Conservation (phyloP, 2,888 invertebrate species). For the Orgyia antiqua region DNA sequence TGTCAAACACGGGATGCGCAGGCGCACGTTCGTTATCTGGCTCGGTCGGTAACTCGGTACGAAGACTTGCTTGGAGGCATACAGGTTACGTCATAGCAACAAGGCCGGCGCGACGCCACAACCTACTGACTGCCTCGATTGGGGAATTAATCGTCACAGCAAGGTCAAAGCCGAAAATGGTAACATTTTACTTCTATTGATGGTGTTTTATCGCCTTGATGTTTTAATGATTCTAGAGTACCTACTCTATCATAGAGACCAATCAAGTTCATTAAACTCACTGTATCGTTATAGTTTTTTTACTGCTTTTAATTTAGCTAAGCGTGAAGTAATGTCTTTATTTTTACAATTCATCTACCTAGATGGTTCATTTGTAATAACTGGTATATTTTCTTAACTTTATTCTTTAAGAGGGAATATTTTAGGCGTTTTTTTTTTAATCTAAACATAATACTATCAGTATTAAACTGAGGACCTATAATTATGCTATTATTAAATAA, state of each 20-base stretch:
- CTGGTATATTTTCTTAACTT: no score
- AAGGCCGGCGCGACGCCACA: constrained; percentile 42
- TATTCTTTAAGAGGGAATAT: no score
- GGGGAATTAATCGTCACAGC: constrained; percentile 46
- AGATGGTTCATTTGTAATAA: no score
- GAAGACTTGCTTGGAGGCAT: constrained; percentile 49
- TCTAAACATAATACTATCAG: no score
- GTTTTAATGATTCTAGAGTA: constrained; percentile 8
- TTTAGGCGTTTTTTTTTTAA: no score
- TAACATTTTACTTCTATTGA: constrained; percentile 28
- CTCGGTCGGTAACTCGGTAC: constrained; percentile 41
- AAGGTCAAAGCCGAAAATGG: constrained; percentile 42
- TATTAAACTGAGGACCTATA: no score
- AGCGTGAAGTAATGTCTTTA: no score
- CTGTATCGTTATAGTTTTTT: no score
- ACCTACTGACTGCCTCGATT: constrained; percentile 52
- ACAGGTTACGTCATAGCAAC: constrained; percentile 55
- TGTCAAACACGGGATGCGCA: constrained; percentile 38
- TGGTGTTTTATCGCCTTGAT: constrained; percentile 20
- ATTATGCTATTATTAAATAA: no score
- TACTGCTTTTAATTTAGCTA: no score
- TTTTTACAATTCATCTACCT: no score
- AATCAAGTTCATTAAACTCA: constrained; percentile 6
- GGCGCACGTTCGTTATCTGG: constrained; percentile 46
- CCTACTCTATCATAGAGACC: not conserved